These are phyloP conservation scores for Loris lydekkerianus DNA, from an alignment of 2,797 vertebrate species.

Conservation along the genomic window DNA sequence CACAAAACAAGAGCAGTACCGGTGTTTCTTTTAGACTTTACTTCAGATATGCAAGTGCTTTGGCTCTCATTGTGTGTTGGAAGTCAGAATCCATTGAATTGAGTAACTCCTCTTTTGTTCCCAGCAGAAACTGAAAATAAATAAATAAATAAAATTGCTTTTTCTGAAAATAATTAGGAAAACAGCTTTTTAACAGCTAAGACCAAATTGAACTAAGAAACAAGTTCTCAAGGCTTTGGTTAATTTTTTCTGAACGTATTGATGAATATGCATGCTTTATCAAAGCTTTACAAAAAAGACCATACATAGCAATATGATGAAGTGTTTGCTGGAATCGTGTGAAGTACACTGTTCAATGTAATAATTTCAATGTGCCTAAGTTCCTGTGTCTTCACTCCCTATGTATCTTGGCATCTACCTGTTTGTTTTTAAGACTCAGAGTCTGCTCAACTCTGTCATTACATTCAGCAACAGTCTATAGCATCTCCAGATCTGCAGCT, in stretches of 20 bases:
- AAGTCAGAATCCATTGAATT: slow-evolving; percentile 19
- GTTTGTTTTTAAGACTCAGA: slow-evolving; percentile 36
- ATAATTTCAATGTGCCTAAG: neutral
- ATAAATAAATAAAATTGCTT: neutral
- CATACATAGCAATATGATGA: neutral
- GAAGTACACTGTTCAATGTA: neutral
- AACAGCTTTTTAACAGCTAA: slow-evolving; percentile 20
- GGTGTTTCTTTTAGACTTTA: neutral
- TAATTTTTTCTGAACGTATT: neutral
- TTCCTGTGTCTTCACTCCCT: neutral
- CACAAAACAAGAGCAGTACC: neutral
- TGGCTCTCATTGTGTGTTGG: neutral
- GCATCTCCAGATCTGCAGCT: slow-evolving; percentile 38
- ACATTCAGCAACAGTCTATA: neutral
- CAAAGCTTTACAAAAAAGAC: neutral
- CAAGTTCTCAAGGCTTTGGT: slow-evolving; percentile 2
- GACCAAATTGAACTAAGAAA: neutral
- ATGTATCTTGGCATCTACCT: slow-evolving; percentile 30
- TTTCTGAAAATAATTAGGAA: slow-evolving; percentile 43
- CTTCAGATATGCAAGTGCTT: neutral
- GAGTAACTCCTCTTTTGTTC: slow-evolving; percentile 40
- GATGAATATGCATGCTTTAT: neutral
- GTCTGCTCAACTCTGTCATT: slow-evolving; percentile 39
- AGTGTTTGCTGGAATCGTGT: neutral
- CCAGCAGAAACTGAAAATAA: neutral